A percentile compares a stretch with the other conserved stretches of the same genome.
These are phyloP conservation scores for Macrostomum cliftonense DNA, from an alignment of 2,888 invertebrate species.

Conservation along the genomic window DNA sequence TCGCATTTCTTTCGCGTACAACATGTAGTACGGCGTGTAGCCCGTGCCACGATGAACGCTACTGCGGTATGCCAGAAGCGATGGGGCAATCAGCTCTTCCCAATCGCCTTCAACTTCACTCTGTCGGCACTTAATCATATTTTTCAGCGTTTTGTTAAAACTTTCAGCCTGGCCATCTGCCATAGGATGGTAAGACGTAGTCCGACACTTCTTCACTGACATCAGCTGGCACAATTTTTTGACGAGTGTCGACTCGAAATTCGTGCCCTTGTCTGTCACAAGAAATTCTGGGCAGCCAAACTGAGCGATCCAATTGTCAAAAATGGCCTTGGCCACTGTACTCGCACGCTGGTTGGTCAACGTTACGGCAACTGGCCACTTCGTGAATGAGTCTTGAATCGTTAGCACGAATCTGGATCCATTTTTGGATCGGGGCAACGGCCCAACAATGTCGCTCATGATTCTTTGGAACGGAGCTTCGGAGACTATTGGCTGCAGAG, in stretches of 20 bases:
- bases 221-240: constrained; percentile 9
- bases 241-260: constrained; percentile 12
- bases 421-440: too few species aligned
- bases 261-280: constrained; percentile 11
- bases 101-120: constrained; percentile 12
- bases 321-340: too few species aligned
- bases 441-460: too few species aligned
- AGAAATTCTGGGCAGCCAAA: constrained; percentile 12
- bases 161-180: constrained; percentile 14
- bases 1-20: too few species aligned
- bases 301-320: too few species aligned
- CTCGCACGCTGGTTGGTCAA: too few species aligned
- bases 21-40: too few species aligned
- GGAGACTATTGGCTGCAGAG: too few species aligned
- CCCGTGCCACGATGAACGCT: constrained; percentile 13
- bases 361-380: too few species aligned
- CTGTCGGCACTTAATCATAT: constrained; percentile 12
- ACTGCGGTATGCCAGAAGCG: constrained; percentile 10
- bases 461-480: too few species aligned
- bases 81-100: constrained; percentile 12
- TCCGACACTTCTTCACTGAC: constrained; percentile 12
- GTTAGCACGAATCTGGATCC: too few species aligned
- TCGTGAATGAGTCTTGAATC: too few species aligned
- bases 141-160: constrained; percentile 12
- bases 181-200: constrained; percentile 13